phyloP scores from a whole-genome alignment of 1,140 invertebrate genomes.

The Neodiprion lecontei region DNA sequence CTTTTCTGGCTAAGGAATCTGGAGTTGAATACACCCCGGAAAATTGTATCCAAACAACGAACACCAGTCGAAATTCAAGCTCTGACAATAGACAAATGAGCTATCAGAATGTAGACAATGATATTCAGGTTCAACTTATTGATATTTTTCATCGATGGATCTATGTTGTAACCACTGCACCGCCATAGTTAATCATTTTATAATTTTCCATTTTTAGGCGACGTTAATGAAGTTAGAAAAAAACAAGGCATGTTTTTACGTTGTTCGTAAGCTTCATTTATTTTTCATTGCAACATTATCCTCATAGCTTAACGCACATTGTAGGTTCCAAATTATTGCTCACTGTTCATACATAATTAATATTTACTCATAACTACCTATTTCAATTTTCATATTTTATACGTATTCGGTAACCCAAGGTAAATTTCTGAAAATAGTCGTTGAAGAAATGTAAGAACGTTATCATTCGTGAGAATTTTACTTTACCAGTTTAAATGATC shows the following conservation, averaged over 20 bases:
- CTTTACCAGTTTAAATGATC: too few species aligned
- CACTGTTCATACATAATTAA: constrained; percentile 8
- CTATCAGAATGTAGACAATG: constrained; percentile 45
- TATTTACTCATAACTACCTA: constrained; percentile 10
- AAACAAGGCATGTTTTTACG: constrained; percentile 68
- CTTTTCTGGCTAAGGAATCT: constrained; percentile 65
- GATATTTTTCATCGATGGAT: constrained; percentile 15
- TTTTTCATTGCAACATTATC: constrained; percentile 35
- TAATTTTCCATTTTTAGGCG: constrained; percentile 61
- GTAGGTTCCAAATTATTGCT: constrained; percentile 1
- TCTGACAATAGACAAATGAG: constrained; percentile 31
- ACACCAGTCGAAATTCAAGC: constrained; percentile 30
- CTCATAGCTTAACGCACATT: not conserved
- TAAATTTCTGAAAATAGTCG: too few species aligned
- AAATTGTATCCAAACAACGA: constrained; percentile 36
- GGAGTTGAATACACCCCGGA: constrained; percentile 51
- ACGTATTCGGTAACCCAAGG: not conserved
- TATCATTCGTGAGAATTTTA: too few species aligned
- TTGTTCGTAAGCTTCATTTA: constrained; percentile 28
- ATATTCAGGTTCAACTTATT: constrained; percentile 49
- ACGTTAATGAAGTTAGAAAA: constrained; percentile 66
- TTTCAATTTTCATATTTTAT: constrained; percentile 31
- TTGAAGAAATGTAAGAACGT: too few species aligned
- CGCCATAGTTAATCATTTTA: constrained; percentile 16
- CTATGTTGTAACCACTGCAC: not conserved